phyloP scores from a whole-genome alignment of 1,140 invertebrate species.

The Drosophila cardini region DNA sequence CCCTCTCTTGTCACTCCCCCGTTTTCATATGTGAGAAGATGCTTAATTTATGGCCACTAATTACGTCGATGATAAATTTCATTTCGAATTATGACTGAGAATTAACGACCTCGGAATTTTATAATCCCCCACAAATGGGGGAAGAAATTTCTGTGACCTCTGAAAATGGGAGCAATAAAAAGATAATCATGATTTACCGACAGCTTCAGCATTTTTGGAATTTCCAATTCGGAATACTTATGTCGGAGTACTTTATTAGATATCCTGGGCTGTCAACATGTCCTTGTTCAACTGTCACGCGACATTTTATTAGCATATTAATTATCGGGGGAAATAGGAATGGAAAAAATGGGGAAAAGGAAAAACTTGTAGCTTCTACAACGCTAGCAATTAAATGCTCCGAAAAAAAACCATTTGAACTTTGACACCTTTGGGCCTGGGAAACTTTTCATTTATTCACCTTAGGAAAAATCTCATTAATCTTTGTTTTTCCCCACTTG shows the following conservation, averaged over 20 bases:
- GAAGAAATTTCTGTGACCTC: constrained; percentile 18
- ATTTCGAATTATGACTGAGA: constrained; percentile 73
- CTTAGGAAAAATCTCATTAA: constrained; percentile 65
- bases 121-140: constrained; percentile 20
- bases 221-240: constrained; percentile 35
- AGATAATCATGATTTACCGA: constrained; percentile 78
- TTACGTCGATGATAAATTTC: constrained; percentile 78
- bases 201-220: constrained; percentile 51
- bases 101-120: constrained; percentile 10
- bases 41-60: constrained; percentile 79
- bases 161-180: constrained; percentile 70
- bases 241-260: constrained; percentile 40
- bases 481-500: constrained; percentile 45
- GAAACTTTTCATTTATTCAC: constrained; percentile 42
- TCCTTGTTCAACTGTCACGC: constrained; percentile 69
- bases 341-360: background rate
- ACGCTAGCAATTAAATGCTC: constrained; percentile 65
- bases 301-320: constrained; percentile 81
- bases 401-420: constrained; percentile 57
- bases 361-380: background rate
- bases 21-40: constrained; percentile 11
- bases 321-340: constrained; percentile 44
- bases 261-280: constrained; percentile 35
- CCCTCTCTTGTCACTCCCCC: background rate
- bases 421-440: constrained; percentile 63